A percentile compares a stretch with the other conserved stretches of the same genome.
Evolutionary conservation across 2,113 vertebrate species (phyloP).

Genomic region (Condylura cristata): DNA sequence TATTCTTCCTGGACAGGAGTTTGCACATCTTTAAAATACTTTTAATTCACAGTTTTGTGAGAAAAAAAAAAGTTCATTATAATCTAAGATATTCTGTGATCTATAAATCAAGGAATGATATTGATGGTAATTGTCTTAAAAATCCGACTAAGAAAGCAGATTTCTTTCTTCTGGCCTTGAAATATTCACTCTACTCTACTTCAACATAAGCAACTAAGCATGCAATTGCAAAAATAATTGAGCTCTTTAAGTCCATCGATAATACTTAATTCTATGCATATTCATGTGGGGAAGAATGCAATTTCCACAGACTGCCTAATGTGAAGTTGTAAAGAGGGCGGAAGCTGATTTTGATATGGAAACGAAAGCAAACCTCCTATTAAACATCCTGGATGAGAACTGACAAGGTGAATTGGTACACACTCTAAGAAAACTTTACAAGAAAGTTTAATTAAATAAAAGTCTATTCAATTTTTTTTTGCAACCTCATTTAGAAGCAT

Average conservation of each 20-base stretch:
- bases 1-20: neutral
- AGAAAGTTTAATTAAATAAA: slow-evolving; percentile 75
- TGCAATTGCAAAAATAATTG: slow-evolving; percentile 65
- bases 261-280: slow-evolving; percentile 77
- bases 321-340: slow-evolving; percentile 44
- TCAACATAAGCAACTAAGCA: slow-evolving; percentile 62
- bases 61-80: slow-evolving; percentile 10
- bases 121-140: slow-evolving; percentile 62
- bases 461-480: slow-evolving; percentile 25
- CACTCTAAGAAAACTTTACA: slow-evolving; percentile 68
- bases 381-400: slow-evolving; percentile 64
- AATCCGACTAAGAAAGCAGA: slow-evolving; percentile 42
- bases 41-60: slow-evolving; percentile 26
- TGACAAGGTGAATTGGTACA: slow-evolving; percentile 72
- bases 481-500: slow-evolving; percentile 55
- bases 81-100: slow-evolving; percentile 43
- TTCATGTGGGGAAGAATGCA: slow-evolving; percentile 68
- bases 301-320: slow-evolving; percentile 66
- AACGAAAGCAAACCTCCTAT: slow-evolving; percentile 68
- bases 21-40: slow-evolving; percentile 39
- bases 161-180: neutral
- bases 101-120: slow-evolving; percentile 59
- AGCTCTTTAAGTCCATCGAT: slow-evolving; percentile 73
- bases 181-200: slow-evolving; percentile 52
- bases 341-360: slow-evolving; percentile 71